Percentiles rank a stretch among this genome's conserved stretches.
Evolutionary conservation across 2,113 vertebrate genomes (phyloP).

Genomic region (Meles meles): DNA sequence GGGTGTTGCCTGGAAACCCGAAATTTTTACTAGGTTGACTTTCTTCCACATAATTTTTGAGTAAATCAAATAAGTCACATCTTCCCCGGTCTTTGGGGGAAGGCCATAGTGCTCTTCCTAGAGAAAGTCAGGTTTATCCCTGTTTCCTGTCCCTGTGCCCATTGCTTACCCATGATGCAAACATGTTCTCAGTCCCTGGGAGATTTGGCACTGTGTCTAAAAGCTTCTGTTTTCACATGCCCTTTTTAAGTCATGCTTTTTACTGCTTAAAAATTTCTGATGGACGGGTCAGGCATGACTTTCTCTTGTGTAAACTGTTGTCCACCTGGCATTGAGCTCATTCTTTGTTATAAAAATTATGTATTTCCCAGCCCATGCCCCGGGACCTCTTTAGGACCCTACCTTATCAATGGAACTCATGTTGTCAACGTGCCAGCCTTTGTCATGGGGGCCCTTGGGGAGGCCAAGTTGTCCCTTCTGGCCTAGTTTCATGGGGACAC

Average conservation of each 20-base stretch:
- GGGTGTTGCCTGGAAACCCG: slow-evolving; percentile 64
- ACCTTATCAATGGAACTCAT: not conserved
- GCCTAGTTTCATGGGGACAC: not conserved
- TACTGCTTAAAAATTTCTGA: not conserved
- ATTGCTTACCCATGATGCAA: not conserved
- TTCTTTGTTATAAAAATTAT: not conserved
- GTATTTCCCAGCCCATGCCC: not conserved
- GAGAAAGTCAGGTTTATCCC: not conserved
- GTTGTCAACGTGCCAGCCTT: not conserved
- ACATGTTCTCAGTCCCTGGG: not conserved
- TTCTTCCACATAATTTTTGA: slow-evolving; percentile 43
- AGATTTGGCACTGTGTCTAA: not conserved
- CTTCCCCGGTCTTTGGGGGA: not conserved
- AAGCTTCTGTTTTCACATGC: not conserved
- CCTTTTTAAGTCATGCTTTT: not conserved
- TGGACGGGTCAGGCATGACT: not conserved
- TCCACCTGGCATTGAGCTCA: not conserved
- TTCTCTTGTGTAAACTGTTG: not conserved
- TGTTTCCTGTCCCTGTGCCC: not conserved
- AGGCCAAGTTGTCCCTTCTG: not conserved
- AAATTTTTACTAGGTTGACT: slow-evolving; percentile 58
- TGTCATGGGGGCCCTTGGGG: not conserved
- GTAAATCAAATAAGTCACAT: slow-evolving; percentile 9
- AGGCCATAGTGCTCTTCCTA: not conserved
- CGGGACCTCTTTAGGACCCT: not conserved